Evolutionary conservation across 1,140 invertebrate genomes (phyloP).

Genomic region (Orius insidiosus): DNA sequence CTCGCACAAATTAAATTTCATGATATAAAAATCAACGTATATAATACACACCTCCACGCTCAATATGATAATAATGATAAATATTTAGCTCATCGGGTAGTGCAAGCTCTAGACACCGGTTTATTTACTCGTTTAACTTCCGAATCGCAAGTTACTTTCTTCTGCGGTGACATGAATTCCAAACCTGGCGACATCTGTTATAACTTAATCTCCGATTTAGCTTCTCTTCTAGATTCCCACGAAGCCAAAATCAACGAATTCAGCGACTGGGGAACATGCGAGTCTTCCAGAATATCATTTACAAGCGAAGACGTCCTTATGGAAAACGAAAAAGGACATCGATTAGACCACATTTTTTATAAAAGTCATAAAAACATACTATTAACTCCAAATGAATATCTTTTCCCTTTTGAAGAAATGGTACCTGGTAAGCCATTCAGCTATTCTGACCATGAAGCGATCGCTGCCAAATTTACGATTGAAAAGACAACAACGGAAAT

Average conservation of each 20-base stretch:
- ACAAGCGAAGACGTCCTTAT: conserved; percentile 35
- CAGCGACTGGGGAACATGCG: conserved; percentile 44
- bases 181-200: conserved; percentile 75
- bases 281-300: conserved; percentile 69
- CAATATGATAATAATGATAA: conserved; percentile 79
- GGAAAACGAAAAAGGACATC: conserved; percentile 51
- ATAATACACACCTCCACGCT: conserved; percentile 91
- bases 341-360: conserved; percentile 84
- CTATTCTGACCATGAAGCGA: conserved; percentile 85
- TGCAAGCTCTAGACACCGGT: conserved; percentile 85
- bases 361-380: conserved; percentile 30
- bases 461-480: conserved; percentile 38
- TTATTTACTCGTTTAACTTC: conserved; percentile 81
- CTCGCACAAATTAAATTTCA: conserved; percentile 56
- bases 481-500: conserved; percentile 26
- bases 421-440: conserved; percentile 55
- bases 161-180: conserved; percentile 87
- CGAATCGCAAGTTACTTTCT: conserved; percentile 59
- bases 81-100: conserved; percentile 72
- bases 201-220: conserved; percentile 31
- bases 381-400: conserved; percentile 28
- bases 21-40: conserved; percentile 61
- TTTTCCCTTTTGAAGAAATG: conserved; percentile 50
- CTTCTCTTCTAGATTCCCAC: conserved; percentile 33
- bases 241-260: conserved; percentile 1